Evolutionary conservation across 2,113 vertebrate species (phyloP).

Genomic region (Chascanopsetta lugubris): DNA sequence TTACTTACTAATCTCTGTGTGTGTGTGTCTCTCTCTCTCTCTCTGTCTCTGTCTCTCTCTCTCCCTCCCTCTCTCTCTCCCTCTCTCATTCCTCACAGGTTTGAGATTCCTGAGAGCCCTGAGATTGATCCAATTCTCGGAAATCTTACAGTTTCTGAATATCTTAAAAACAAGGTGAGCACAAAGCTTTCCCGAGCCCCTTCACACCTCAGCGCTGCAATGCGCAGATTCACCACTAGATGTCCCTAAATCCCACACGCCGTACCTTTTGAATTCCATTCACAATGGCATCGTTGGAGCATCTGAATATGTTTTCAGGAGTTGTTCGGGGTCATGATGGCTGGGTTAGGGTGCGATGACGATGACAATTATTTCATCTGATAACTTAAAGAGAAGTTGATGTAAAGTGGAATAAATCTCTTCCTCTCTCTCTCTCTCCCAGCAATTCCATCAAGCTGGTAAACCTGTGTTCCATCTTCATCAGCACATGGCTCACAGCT

Average conservation of each 20-base stretch:
- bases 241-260: no score
- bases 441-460: slow-evolving; percentile 99
- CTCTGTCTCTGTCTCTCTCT: slow-evolving; percentile 5
- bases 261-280: no score
- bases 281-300: no score
- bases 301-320: no score
- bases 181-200: background rate
- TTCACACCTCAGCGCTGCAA: slow-evolving; percentile 25
- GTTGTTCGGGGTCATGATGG: no score
- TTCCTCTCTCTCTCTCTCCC: slow-evolving; percentile 68
- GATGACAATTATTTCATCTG: no score
- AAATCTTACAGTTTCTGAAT: slow-evolving; percentile 99
- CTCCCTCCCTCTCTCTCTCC: background rate
- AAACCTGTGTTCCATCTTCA: slow-evolving; percentile 99
- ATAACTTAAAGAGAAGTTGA: no score
- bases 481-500: slow-evolving; percentile 99
- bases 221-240: no score
- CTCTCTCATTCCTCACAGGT: slow-evolving; percentile 78
- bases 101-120: slow-evolving; percentile 98
- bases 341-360: no score
- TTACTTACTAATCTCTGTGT: background rate
- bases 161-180: slow-evolving; percentile 99
- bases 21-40: background rate
- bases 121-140: slow-evolving; percentile 98
- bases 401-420: no score